Base-by-base conservation (phyloP, 1,140 invertebrate species). In the Neodiprion pinetum region DNA sequence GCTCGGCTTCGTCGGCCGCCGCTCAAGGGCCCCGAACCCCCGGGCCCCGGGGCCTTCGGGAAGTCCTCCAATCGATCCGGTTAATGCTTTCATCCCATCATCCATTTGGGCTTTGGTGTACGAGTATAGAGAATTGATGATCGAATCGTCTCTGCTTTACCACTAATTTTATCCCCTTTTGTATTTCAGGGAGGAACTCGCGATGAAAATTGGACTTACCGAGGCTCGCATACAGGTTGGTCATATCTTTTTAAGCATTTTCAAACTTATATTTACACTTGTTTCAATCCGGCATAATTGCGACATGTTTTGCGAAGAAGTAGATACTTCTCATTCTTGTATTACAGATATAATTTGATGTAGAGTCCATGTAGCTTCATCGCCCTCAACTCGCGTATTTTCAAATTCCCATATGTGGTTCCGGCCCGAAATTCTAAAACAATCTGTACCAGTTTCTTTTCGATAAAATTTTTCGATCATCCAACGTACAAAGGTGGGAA, bases 171-270 rank as follows among this genome's bases (percentile, higher is more conserved):
- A 77, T 77, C 75, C 75, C 82, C 74, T 76, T 77, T 72, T 79
- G 81, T 86, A 79, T 95, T 95, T 76, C 93, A 96, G 98, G 85
- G 98, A 99, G 88, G 98, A 99, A 88, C 90, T 99, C 70, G 98
- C 98, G 23, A 96, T 98, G 93, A 97, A 98, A 88, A 97, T 99
- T 82, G 96, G 97, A 82, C 90, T 99, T 77, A 99, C 97, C 48
- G 98, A 99, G 92, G 98, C 98, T 28, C 91, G 98, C 85, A 99
- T 99, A 87, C 98, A 99, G 94, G 98, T 99, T 90, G 93, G 88
- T 84, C 73, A 40, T 40, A 40, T 40, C 5, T 40, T 40, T 40
- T 40, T 40, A 40, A 3, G 28, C 28, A 40, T 40, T 40, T 5
- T 40, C 28, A 3, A 40, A 40, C 5, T 1, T 40, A 40, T 40